These are phyloP conservation scores for Limnothrissa miodon DNA, from an alignment of 2,113 vertebrate genomes.

Conservation along the genomic window DNA sequence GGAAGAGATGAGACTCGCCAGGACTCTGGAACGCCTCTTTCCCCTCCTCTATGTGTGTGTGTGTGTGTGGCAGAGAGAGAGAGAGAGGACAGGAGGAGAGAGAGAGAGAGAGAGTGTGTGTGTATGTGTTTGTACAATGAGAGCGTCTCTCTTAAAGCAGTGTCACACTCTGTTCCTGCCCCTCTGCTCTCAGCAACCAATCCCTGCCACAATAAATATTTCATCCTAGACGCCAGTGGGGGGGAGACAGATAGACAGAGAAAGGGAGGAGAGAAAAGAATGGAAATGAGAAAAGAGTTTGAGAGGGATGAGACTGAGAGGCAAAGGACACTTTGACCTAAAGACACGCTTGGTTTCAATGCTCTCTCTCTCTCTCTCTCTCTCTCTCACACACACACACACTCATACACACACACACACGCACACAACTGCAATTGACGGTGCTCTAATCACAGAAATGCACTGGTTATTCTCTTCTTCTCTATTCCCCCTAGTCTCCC, in stretches of 20 bases:
- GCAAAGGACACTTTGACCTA: neutral
- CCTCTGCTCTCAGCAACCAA: neutral
- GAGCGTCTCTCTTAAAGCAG: constrained; percentile 7
- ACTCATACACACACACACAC: neutral
- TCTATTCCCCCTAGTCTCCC: neutral
- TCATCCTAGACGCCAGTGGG: neutral
- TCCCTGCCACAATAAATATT: neutral
- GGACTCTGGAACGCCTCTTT: constrained; percentile 21
- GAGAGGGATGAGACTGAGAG: neutral
- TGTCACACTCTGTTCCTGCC: constrained; percentile 1
- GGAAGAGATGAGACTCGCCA: constrained; percentile 22
- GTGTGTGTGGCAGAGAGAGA: neutral
- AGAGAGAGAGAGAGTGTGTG: constrained; percentile 1
- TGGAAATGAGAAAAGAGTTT: neutral
- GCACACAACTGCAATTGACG: neutral
- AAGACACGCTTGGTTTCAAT: neutral
- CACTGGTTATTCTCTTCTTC: neutral
- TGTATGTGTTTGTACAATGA: constrained; percentile 21
- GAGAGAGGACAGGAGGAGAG: neutral
- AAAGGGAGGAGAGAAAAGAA: neutral
- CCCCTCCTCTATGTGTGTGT: constrained; percentile 34
- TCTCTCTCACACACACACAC: neutral
- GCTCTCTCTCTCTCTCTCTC: neutral
- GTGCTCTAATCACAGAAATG: neutral
- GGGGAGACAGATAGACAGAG: neutral